These are phyloP conservation scores for Chaitophorus viminalis DNA, from an alignment of 2,888 invertebrate genomes.

Conservation along the genomic window DNA sequence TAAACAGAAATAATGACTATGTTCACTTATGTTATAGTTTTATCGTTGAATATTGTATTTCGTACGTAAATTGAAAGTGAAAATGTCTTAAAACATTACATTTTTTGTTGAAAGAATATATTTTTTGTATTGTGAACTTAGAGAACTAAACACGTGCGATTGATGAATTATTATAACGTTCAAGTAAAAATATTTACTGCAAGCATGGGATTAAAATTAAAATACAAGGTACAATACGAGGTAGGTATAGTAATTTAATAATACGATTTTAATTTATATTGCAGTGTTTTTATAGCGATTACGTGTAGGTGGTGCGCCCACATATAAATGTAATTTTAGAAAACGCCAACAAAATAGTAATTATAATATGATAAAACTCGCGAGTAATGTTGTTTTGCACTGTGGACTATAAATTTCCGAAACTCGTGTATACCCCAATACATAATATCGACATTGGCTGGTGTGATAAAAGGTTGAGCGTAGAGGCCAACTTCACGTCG, in stretches of 20 bases:
- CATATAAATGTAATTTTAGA: background rate
- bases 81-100: background rate
- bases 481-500: background rate
- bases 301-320: too few species aligned
- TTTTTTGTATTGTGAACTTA: background rate
- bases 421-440: background rate
- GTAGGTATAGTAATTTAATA: background rate
- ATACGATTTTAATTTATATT: background rate
- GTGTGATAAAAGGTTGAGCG: background rate
- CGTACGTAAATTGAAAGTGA: background rate
- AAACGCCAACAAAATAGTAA: background rate
- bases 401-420: background rate
- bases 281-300: too few species aligned
- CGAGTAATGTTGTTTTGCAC: background rate
- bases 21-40: background rate
- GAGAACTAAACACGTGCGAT: background rate
- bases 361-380: background rate
- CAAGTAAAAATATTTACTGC: background rate
- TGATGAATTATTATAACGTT: background rate
- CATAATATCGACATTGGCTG: background rate
- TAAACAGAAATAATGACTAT: background rate
- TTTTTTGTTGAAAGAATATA: background rate
- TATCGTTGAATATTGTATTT: background rate
- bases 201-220: background rate
- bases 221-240: background rate